phyloP scores from a whole-genome alignment of 2,797 vertebrate species.

The Gymnoscopelus braueri region DNA sequence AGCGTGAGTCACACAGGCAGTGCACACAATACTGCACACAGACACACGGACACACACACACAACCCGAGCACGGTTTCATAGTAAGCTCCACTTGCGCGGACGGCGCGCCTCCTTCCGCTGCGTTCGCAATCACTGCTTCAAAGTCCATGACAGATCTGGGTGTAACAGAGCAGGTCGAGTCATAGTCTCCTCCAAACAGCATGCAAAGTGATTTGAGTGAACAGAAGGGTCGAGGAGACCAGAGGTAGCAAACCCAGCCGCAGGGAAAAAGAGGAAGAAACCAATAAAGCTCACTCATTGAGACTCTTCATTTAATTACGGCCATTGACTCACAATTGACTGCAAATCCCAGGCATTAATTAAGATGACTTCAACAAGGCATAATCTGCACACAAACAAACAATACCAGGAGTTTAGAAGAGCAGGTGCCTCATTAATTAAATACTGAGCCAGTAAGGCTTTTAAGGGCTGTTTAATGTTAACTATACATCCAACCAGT shows the following conservation, averaged over 20 bases:
- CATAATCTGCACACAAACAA: slow-evolving; percentile 57
- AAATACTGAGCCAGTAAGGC: slow-evolving; percentile 40
- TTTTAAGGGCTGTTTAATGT: slow-evolving; percentile 32
- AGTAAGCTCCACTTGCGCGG: too few relatives aligned
- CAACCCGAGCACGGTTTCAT: too few relatives aligned
- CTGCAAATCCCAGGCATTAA: slow-evolving; percentile 73
- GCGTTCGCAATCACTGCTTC: slow-evolving; percentile 1
- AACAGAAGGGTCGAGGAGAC: slow-evolving; percentile 29
- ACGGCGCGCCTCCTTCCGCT: too few relatives aligned
- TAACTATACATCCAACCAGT: slow-evolving; percentile 33
- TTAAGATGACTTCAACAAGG: slow-evolving; percentile 67
- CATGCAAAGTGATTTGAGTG: slow-evolving; percentile 37
- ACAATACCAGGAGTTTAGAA: slow-evolving; percentile 35
- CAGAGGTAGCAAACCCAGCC: slow-evolving; percentile 47
- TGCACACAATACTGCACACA: too few relatives aligned
- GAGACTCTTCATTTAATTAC: slow-evolving; percentile 66
- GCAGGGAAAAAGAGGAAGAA: slow-evolving; percentile 35
- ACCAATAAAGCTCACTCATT: slow-evolving; percentile 55
- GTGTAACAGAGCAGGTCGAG: slow-evolving; percentile 1
- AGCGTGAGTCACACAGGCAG: too few relatives aligned
- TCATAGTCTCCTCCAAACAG: slow-evolving; percentile 12
- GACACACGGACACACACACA: too few relatives aligned
- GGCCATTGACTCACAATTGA: slow-evolving; percentile 68
- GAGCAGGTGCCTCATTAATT: slow-evolving; percentile 53
- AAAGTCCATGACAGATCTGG: not conserved